Percentiles rank a stretch among this genome's conserved stretches.
These are phyloP conservation scores for Meda fulgida DNA, from an alignment of 2,797 vertebrate species.

Conservation along the genomic window DNA sequence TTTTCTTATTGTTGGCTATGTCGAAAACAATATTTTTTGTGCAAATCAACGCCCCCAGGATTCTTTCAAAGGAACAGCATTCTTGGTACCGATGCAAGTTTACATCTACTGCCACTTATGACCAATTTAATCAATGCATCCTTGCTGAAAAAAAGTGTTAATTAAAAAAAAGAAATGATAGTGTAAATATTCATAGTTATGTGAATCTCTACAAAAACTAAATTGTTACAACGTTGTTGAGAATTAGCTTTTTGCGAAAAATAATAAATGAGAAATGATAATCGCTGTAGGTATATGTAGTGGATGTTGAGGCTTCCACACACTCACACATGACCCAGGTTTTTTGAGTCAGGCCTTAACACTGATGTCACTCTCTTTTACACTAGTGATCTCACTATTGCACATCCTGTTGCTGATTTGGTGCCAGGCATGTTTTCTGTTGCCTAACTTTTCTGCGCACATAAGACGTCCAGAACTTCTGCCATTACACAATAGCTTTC, in stretches of 20 bases:
- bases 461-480: constrained; percentile 38
- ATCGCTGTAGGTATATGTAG: background rate
- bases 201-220: background rate
- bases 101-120: too few species aligned
- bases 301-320: background rate
- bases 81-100: too few species aligned
- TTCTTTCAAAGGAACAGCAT: background rate
- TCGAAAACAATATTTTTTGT: background rate
- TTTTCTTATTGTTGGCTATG: background rate
- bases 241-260: background rate
- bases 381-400: constrained; percentile 48
- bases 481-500: constrained; percentile 58
- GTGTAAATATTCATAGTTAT: background rate
- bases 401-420: constrained; percentile 45
- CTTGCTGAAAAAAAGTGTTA: too few species aligned
- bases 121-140: too few species aligned
- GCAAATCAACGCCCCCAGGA: background rate
- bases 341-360: constrained; percentile 32
- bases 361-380: constrained; percentile 57
- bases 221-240: too few species aligned
- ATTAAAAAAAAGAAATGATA: background rate
- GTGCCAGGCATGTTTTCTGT: constrained; percentile 52
- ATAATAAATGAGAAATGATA: background rate
- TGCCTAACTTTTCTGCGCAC: constrained; percentile 63
- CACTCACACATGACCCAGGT: background rate